phyloP scores from a whole-genome alignment of 1,140 invertebrate genomes.

The Dinoponera quadriceps region DNA sequence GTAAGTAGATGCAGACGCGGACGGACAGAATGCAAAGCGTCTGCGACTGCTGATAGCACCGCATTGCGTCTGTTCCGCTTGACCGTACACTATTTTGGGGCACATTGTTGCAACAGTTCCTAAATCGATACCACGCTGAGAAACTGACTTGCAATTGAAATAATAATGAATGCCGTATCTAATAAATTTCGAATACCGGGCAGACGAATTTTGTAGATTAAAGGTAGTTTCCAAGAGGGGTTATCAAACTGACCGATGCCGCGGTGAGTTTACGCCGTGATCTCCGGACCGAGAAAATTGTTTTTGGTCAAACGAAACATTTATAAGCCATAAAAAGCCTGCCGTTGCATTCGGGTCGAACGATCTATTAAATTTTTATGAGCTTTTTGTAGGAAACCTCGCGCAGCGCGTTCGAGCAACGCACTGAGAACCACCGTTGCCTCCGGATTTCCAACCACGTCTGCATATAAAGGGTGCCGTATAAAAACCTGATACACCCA shows the following conservation, averaged over 20 bases:
- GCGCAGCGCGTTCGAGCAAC: conserved; percentile 8
- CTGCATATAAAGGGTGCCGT: conserved; percentile 23
- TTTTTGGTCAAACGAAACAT: conserved; percentile 81
- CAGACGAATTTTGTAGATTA: conserved; percentile 20
- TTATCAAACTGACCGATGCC: conserved; percentile 49
- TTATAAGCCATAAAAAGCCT: conserved; percentile 77
- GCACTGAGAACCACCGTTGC: conserved; percentile 32
- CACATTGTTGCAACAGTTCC: background rate
- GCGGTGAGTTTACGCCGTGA: conserved; percentile 46
- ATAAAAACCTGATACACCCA: conserved; percentile 58
- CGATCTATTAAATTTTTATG: conserved; percentile 81
- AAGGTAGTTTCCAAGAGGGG: conserved; percentile 19
- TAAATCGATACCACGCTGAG: background rate
- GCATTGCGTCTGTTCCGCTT: too few species aligned
- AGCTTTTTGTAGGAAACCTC: conserved; percentile 69
- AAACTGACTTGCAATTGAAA: background rate
- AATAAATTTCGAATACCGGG: background rate
- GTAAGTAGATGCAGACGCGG: too few species aligned
- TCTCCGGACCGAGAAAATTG: conserved; percentile 73
- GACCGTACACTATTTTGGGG: background rate
- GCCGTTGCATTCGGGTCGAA: conserved; percentile 66
- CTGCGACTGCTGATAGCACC: too few species aligned
- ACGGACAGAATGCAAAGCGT: too few species aligned
- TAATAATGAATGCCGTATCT: background rate
- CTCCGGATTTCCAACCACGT: conserved; percentile 25